Conservation (phyloP, 2,797 vertebrate genomes). For the Myoxocephalus aenaeus region DNA sequence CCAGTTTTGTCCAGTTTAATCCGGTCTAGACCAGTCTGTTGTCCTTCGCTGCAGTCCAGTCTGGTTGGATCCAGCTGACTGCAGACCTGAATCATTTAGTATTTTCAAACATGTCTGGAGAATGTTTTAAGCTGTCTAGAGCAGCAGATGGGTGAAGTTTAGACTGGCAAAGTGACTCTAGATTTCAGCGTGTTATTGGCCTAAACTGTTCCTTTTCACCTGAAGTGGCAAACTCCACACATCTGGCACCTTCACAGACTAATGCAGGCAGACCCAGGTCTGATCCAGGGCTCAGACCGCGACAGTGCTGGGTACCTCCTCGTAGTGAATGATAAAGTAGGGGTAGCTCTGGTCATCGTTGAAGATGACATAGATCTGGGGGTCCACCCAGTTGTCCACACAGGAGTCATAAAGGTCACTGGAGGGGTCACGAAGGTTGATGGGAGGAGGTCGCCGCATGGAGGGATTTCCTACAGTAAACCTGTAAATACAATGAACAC, state of each 20-base stretch:
- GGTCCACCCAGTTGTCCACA: slow-evolving; percentile 98
- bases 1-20: slow-evolving; percentile 66
- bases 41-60: slow-evolving; percentile 46
- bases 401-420: slow-evolving; percentile 99
- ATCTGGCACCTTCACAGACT: slow-evolving; percentile 18
- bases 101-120: slow-evolving; percentile 52
- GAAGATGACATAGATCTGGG: slow-evolving; percentile 99
- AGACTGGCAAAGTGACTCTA: slow-evolving; percentile 6
- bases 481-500: slow-evolving; percentile 56
- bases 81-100: slow-evolving; percentile 27
- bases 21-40: slow-evolving; percentile 22
- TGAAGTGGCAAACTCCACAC: slow-evolving; percentile 26
- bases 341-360: slow-evolving; percentile 99
- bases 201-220: slow-evolving; percentile 31
- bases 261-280: slow-evolving; percentile 29
- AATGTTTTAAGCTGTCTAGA: slow-evolving; percentile 43
- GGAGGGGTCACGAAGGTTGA: slow-evolving; percentile 92
- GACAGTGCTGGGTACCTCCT: slow-evolving; percentile 95
- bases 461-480: slow-evolving; percentile 96
- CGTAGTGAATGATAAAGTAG: slow-evolving; percentile 98
- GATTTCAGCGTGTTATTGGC: slow-evolving; percentile 1
- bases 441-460: slow-evolving; percentile 95
- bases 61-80: slow-evolving; percentile 42
- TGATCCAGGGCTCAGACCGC: slow-evolving; percentile 81
- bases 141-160: slow-evolving; percentile 39